A percentile compares a stretch with the other conserved stretches of the same genome.
Conservation (phyloP, 2,888 invertebrate species). For the Zhengitettix transpicula region DNA sequence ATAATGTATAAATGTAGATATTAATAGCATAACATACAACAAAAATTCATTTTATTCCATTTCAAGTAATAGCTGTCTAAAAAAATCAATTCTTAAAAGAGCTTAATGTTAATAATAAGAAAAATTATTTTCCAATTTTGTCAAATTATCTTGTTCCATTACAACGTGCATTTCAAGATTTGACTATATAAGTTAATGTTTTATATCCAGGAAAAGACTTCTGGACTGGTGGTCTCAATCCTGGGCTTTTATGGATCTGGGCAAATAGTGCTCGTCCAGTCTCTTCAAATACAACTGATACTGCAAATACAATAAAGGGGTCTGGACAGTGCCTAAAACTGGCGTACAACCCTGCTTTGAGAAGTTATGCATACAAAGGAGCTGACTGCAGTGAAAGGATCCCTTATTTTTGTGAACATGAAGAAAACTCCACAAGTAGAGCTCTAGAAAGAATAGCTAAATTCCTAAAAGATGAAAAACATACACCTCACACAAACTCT, state of each 20-base stretch:
- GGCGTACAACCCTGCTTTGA: constrained; percentile 40
- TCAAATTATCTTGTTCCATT: no score
- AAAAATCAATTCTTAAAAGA: no score
- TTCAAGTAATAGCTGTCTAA: no score
- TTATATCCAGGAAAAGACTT: constrained; percentile 44
- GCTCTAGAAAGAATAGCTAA: constrained; percentile 5
- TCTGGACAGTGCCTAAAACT: constrained; percentile 56
- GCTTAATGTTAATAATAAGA: no score
- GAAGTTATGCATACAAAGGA: constrained; percentile 49
- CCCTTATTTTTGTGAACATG: constrained; percentile 53
- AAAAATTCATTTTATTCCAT: no score
- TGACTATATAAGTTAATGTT: no score
- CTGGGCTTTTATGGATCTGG: constrained; percentile 78
- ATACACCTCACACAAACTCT: no score
- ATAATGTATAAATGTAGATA: no score
- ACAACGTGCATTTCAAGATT: no score
- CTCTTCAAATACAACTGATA: constrained; percentile 11
- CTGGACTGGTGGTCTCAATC: constrained; percentile 75
- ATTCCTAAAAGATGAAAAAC: background rate
- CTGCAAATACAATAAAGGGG: constrained; percentile 23
- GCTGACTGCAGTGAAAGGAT: constrained; percentile 53
- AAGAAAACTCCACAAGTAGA: constrained; percentile 16
- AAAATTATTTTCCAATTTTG: no score
- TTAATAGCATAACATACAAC: no score
- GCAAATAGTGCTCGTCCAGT: constrained; percentile 65